phyloP scores from a whole-genome alignment of 37 sponge, comb jelly and placozoan genomes.

The Hexactinellida sp. region DNA sequence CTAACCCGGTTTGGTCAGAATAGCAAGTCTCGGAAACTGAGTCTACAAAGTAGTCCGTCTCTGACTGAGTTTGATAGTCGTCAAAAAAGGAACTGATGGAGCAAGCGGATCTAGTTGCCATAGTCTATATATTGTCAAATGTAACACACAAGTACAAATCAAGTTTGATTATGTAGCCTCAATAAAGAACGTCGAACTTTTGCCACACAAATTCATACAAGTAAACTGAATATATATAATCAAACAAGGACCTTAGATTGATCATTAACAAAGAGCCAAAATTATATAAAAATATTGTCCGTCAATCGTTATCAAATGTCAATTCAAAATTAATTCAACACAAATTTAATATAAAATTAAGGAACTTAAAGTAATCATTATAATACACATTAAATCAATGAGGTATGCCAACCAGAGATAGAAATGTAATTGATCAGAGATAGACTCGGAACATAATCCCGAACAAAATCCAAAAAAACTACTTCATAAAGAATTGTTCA shows the following conservation, averaged over 20 bases:
- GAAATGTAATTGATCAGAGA: neutral
- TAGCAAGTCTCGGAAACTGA: neutral
- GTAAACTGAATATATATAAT: neutral
- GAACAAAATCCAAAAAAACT: too few species aligned
- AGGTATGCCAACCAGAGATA: neutral
- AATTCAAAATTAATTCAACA: constrained; percentile 11
- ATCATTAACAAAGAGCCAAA: neutral
- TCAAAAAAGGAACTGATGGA: neutral
- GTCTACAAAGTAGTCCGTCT: neutral
- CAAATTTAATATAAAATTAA: constrained; percentile 13
- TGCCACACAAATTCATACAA: too few species aligned
- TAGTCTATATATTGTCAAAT: too few species aligned
- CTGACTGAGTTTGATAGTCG: neutral
- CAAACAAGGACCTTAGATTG: neutral
- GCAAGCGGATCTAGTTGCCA: neutral
- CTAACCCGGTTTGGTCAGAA: neutral
- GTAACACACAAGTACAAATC: too few species aligned
- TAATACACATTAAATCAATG: constrained; percentile 11
- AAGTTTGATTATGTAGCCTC: too few species aligned
- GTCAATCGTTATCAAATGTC: neutral
- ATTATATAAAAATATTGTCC: neutral
- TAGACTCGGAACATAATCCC: too few species aligned
- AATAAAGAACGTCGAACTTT: too few species aligned
- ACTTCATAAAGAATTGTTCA: neutral
- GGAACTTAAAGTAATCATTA: neutral